Conservation (phyloP, 2,888 invertebrate species). For the Dendrolimus pini region DNA sequence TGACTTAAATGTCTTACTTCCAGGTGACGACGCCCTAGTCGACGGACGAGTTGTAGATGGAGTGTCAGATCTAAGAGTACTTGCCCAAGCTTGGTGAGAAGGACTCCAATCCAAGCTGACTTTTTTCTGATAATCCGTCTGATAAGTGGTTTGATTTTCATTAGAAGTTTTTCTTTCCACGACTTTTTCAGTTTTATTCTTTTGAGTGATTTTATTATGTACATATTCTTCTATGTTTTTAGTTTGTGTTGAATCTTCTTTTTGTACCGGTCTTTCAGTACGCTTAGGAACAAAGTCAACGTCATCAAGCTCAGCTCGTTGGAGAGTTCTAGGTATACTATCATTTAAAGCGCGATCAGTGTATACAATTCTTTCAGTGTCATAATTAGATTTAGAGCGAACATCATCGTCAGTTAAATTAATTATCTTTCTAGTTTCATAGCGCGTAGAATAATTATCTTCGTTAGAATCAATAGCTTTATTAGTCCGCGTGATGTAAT, state of each 20-base stretch:
- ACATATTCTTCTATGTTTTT: constrained; percentile 31
- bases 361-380: background rate
- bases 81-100: constrained; percentile 86
- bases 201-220: constrained; percentile 25
- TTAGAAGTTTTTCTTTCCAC: constrained; percentile 49
- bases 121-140: constrained; percentile 74
- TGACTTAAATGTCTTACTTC: constrained; percentile 68
- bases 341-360: background rate
- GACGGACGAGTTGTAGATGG: constrained; percentile 70
- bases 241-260: constrained; percentile 7
- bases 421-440: constrained; percentile 6
- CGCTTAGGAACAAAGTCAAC: background rate
- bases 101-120: constrained; percentile 82
- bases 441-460: background rate
- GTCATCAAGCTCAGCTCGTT: background rate
- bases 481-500: background rate
- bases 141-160: constrained; percentile 79
- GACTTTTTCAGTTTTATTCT: constrained; percentile 38
- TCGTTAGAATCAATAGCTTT: background rate
- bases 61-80: constrained; percentile 81
- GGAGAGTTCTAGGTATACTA: too few species aligned
- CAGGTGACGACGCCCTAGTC: constrained; percentile 74
- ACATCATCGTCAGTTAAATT: constrained; percentile 2
- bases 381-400: constrained; percentile 5
- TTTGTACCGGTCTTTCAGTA: background rate